Base-by-base conservation (phyloP, 2,113 vertebrate genomes). In the Neopipo cinnamomea region DNA sequence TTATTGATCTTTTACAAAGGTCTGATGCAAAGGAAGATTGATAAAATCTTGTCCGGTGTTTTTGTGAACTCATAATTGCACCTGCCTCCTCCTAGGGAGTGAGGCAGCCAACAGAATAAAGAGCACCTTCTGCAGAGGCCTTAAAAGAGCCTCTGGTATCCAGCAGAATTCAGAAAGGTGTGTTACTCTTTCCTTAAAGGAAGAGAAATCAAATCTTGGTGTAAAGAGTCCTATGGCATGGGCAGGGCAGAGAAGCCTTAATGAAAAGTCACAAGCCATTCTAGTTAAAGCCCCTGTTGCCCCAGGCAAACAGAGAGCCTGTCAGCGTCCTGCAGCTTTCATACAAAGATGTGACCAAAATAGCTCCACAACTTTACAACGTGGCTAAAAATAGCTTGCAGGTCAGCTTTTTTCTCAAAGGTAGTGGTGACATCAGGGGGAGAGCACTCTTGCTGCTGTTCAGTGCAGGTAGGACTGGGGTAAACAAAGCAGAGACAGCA, bases 391-490 rank as follows among this genome's bases (percentile, higher is more conserved):
- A 95, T 97, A 97, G 82, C 79, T 90, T 81, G 56, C 91, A 91
- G 96, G 94, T 97, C 97, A 97, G 75, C 78, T 91, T 83, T 93
- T 89, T 91, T 90, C 94, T 90, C 87, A 62, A 80, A 96, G 88
- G 88, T 94, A 55, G 33, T 74, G 28, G 68, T 84, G 85, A 65
- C 85, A 81, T 47, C 55, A 39, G 15, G 67, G 44, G 65, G 47
- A 91, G 55, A 77, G 33, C 41, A 27, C 55, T 71, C 56, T 55
- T 65, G 27, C 15, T 89, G 49, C 46, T 52, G 12, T 52, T 91
- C n/a, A 24, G 53, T 75, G 58, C 50, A 73, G 87, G 75, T 74
- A 70, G 49, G 81, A 78, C 59, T 58, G 67, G 67, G n/a, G 55
- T 61, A 91, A 70, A 89, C 35, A 75, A 78, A 74, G 77, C 2